Conservation (phyloP, 2,113 vertebrate genomes). For the Regulus satrapa region DNA sequence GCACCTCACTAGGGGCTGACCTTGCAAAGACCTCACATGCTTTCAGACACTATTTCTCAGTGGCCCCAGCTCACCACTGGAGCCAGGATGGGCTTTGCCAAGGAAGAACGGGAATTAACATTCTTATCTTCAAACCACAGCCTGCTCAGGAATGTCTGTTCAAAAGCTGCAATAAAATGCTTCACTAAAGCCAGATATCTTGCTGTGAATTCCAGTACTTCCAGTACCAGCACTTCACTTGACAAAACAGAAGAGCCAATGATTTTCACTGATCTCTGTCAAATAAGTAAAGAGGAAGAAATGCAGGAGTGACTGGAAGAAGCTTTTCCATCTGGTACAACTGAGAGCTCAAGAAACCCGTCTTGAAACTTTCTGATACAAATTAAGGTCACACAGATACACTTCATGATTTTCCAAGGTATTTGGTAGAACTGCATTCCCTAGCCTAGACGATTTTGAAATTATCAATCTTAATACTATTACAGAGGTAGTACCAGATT, state of each 20-base stretch:
- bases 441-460: background rate
- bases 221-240: background rate
- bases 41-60: background rate
- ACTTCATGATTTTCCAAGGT: background rate
- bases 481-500: background rate
- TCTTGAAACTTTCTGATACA: background rate
- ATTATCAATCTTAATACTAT: background rate
- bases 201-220: background rate
- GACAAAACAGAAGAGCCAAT: background rate
- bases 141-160: background rate
- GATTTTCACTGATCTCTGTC: background rate
- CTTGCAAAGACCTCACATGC: background rate
- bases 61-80: background rate
- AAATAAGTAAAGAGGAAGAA: background rate
- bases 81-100: background rate
- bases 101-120: background rate
- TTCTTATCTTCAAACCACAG: conserved; percentile 45
- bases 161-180: conserved; percentile 10
- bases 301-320: background rate
- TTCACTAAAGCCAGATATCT: conserved; percentile 10
- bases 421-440: background rate
- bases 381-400: background rate
- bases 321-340: background rate
- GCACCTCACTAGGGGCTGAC: background rate
- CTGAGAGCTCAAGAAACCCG: background rate